Evolutionary conservation across 2,113 vertebrate species (phyloP).

Genomic region (Elgaria multicarinata): DNA sequence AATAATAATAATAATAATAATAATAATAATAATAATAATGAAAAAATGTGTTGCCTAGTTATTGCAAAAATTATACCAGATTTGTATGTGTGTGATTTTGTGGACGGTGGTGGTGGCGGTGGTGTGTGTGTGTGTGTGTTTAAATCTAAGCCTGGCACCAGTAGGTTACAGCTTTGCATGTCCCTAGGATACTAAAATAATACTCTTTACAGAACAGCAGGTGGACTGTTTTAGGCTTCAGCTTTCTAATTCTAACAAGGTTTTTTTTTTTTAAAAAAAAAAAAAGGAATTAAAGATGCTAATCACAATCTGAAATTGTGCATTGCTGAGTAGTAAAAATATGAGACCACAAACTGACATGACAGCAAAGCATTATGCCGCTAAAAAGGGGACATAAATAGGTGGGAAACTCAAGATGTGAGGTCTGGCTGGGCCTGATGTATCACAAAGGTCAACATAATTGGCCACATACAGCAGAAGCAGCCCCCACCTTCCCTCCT

Average conservation of each 20-base stretch:
- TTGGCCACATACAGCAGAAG: constrained; percentile 85
- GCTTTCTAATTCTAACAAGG: constrained; percentile 82
- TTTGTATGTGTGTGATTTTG: neutral
- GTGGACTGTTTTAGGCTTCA: constrained; percentile 83
- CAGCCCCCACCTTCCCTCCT: constrained; percentile 73
- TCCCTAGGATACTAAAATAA: constrained; percentile 86
- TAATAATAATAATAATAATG: too few relatives aligned
- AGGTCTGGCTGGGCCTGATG: constrained; percentile 72
- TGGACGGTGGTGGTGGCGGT: neutral
- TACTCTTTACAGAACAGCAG: constrained; percentile 83
- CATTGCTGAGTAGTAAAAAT: constrained; percentile 79
- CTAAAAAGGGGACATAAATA: constrained; percentile 76
- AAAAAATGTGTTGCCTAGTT: constrained; percentile 74
- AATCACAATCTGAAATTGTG: constrained; percentile 85
- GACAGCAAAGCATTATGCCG: constrained; percentile 68
- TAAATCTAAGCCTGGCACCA: constrained; percentile 83
- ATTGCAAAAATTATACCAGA: constrained; percentile 71
- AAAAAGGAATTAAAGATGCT: constrained; percentile 83
- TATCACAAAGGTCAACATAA: constrained; percentile 85
- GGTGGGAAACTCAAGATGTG: constrained; percentile 77
- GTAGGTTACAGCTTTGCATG: constrained; percentile 82
- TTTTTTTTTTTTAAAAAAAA: too few relatives aligned
- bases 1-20: too few relatives aligned
- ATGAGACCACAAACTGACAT: constrained; percentile 79
- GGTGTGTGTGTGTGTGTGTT: constrained; percentile 5